Evolutionary conservation across 2,113 vertebrate genomes (phyloP).

Genomic region (Laticauda laticaudata): DNA sequence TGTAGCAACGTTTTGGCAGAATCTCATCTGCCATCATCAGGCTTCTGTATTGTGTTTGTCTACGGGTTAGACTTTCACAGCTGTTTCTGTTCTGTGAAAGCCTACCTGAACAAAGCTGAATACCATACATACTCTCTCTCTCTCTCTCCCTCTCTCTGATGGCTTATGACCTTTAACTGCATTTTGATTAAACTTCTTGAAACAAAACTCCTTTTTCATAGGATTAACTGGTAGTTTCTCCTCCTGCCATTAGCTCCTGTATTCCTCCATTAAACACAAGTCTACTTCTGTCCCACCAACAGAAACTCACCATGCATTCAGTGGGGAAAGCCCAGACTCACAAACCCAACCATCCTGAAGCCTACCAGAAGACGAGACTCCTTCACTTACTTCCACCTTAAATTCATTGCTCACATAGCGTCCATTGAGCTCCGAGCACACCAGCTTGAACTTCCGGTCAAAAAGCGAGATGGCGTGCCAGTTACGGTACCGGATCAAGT

Average conservation of each 20-base stretch:
- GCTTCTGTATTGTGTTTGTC: too few relatives aligned
- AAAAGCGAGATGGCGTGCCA: slow-evolving; percentile 88
- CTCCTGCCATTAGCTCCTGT: neutral
- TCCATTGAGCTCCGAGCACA: slow-evolving; percentile 95
- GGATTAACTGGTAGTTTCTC: neutral
- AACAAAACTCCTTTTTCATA: neutral
- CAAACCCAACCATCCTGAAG: neutral
- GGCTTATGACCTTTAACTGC: too few relatives aligned
- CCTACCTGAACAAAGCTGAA: too few relatives aligned
- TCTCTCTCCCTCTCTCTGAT: too few relatives aligned
- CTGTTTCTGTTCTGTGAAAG: too few relatives aligned
- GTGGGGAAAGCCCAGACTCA: neutral
- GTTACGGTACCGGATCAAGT: slow-evolving; percentile 90
- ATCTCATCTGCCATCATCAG: too few relatives aligned
- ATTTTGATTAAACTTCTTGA: too few relatives aligned
- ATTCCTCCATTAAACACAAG: neutral
- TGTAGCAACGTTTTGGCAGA: too few relatives aligned
- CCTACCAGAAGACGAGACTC: neutral
- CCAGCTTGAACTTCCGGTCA: slow-evolving; percentile 91
- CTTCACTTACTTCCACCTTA: slow-evolving; percentile 86
- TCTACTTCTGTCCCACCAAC: neutral
- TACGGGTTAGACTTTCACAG: too few relatives aligned
- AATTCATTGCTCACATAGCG: slow-evolving; percentile 98
- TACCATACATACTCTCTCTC: too few relatives aligned
- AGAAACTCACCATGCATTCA: neutral